Conservation (phyloP, 2,797 vertebrate genomes). For the Enteromius fasciolatus region DNA sequence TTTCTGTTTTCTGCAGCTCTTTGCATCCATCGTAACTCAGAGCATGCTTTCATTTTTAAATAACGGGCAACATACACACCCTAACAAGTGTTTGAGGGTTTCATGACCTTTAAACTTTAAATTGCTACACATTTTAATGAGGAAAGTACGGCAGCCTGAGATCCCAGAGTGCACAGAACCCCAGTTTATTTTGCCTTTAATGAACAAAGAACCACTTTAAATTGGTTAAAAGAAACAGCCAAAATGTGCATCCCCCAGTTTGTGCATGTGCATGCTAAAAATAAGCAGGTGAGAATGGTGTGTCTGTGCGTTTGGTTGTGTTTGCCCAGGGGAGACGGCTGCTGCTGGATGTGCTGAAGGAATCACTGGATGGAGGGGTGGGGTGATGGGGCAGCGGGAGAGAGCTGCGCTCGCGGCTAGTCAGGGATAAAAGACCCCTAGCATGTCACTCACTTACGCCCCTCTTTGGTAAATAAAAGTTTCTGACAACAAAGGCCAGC, state of each 20-base stretch:
- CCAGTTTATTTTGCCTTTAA: background rate
- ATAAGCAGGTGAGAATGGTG: background rate
- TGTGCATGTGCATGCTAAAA: slow-evolving; percentile 17
- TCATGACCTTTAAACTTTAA: background rate
- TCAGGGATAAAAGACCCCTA: slow-evolving; percentile 80
- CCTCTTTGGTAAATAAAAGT: slow-evolving; percentile 85
- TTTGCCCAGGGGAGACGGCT: slow-evolving; percentile 73
- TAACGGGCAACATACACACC: no score
- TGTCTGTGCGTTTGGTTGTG: background rate
- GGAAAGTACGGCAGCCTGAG: background rate
- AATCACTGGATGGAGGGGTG: slow-evolving; percentile 65
- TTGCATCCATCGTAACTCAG: background rate
- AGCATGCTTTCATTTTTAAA: background rate
- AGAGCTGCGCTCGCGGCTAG: slow-evolving; percentile 78
- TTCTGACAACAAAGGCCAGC: slow-evolving; percentile 85
- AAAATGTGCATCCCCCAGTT: background rate
- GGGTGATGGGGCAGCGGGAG: slow-evolving; percentile 70
- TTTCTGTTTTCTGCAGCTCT: background rate
- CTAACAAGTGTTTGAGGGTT: background rate
- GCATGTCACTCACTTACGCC: slow-evolving; percentile 83
- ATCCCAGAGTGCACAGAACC: background rate
- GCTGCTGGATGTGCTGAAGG: slow-evolving; percentile 66
- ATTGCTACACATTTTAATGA: background rate
- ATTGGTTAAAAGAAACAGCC: background rate
- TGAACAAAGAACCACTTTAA: background rate